Conservation (phyloP, 2,113 vertebrate genomes). For the Agelaius phoeniceus region DNA sequence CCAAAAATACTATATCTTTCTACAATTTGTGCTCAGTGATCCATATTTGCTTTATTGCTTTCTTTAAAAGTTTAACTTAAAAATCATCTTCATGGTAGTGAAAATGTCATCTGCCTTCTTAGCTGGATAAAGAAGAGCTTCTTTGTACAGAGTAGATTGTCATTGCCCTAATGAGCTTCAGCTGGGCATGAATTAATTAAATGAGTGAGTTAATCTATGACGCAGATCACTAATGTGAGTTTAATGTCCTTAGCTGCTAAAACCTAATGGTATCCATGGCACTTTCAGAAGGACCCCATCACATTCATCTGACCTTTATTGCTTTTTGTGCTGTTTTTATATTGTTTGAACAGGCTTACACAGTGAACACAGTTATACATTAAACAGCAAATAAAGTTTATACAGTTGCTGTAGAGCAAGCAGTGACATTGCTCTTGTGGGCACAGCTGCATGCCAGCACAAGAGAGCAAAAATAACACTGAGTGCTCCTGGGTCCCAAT, state of each 20-base stretch:
- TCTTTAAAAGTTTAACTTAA: background rate
- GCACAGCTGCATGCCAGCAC: background rate
- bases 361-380: constrained; percentile 8
- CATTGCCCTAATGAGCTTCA: background rate
- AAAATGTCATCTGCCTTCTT: background rate
- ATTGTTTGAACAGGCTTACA: constrained; percentile 5
- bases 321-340: background rate
- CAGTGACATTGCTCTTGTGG: background rate
- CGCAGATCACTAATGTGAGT: background rate
- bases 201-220: background rate
- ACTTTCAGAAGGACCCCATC: background rate
- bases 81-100: background rate
- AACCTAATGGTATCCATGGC: background rate
- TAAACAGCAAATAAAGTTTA: constrained; percentile 21
- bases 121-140: background rate
- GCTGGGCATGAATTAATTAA: background rate
- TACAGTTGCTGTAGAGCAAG: background rate
- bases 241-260: background rate
- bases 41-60: background rate
- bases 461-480: background rate
- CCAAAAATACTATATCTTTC: background rate
- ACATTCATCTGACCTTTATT: background rate
- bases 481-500: background rate
- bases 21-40: background rate
- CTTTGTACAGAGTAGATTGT: background rate